Percentiles rank a stretch among this genome's conserved stretches.
phyloP scores from a whole-genome alignment of 2,113 vertebrate genomes.

The Notothenia coriiceps region DNA sequence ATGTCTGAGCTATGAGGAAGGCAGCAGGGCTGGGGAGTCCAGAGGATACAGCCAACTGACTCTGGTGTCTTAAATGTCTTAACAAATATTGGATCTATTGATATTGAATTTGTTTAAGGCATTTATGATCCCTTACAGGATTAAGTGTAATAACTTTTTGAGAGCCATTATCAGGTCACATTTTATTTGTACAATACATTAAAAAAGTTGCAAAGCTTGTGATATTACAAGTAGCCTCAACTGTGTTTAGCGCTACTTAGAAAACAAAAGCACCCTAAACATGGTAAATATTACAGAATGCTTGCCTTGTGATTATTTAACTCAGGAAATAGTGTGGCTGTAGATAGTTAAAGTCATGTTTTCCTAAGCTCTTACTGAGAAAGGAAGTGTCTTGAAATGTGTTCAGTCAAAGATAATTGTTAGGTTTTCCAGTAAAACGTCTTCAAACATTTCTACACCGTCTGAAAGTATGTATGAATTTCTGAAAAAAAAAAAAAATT shows the following conservation, averaged over 20 bases:
- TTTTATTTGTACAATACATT: background rate
- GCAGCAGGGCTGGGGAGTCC: background rate
- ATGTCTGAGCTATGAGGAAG: background rate
- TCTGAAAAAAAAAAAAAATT: background rate
- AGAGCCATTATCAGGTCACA: background rate
- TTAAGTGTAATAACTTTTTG: background rate
- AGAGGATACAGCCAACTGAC: background rate
- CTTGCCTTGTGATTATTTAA: background rate
- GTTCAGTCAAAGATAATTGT: background rate
- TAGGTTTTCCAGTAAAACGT: background rate
- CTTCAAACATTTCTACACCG: background rate
- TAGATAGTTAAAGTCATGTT: background rate
- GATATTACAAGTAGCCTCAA: background rate
- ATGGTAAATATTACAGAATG: background rate
- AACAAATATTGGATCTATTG: background rate
- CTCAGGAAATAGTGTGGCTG: background rate
- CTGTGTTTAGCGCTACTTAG: background rate
- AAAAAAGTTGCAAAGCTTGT: background rate
- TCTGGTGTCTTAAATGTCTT: background rate
- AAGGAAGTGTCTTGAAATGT: background rate
- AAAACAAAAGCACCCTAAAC: background rate
- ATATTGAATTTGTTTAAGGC: background rate
- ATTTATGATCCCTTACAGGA: background rate
- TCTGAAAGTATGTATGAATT: background rate
- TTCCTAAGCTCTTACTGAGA: background rate